A percentile compares a stretch with the other conserved stretches of the same genome.
Conservation (phyloP, 1,140 invertebrate species). For the Dreissena rostriformis region DNA sequence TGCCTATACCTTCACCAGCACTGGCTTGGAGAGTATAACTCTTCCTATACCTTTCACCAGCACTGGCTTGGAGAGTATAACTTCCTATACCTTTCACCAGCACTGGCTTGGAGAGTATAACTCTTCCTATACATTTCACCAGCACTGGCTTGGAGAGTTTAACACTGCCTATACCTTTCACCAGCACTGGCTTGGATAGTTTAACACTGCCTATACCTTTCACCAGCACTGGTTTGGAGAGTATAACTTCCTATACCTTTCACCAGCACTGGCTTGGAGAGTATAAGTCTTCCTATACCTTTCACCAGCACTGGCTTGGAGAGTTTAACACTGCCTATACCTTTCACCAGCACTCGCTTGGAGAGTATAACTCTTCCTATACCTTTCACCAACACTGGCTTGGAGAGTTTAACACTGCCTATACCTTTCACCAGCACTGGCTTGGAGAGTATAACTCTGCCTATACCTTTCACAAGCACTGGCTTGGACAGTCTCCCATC, state of each 20-base stretch:
- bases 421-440: conserved; percentile 14
- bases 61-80: not conserved
- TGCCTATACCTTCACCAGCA: conserved; percentile 17
- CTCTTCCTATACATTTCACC: conserved; percentile 24
- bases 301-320: not conserved
- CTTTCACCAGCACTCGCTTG: not conserved
- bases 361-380: not conserved
- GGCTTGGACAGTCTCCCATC: conserved; percentile 2
- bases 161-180: conserved; percentile 15
- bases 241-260: no score
- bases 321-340: not conserved
- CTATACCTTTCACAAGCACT: conserved; percentile 11
- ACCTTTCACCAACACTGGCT: conserved; percentile 10
- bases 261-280: not conserved
- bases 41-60: conserved; percentile 13
- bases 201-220: conserved; percentile 19
- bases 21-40: not conserved
- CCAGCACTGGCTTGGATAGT: not conserved
- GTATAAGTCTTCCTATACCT: no score
- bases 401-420: not conserved
- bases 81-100: conserved; percentile 17
- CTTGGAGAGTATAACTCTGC: not conserved
- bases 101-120: not conserved
- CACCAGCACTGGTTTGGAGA: not conserved
- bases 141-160: not conserved